Percentiles rank a stretch among this genome's conserved stretches.
phyloP scores from a whole-genome alignment of 2,888 invertebrate genomes.

The Diabrotica balteata region DNA sequence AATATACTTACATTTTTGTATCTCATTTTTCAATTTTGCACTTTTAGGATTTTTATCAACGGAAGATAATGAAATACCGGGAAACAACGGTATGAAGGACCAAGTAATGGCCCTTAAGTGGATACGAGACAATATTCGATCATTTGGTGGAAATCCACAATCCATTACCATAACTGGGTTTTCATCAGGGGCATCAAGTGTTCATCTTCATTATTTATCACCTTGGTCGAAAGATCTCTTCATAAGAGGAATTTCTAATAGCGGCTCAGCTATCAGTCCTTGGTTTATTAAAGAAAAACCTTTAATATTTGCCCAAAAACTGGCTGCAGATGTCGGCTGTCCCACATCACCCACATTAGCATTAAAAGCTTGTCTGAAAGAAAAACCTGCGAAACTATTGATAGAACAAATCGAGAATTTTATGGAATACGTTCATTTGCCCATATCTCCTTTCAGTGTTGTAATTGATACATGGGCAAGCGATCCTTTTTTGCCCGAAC shows the following conservation, averaged over 20 bases:
- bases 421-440: slow-evolving; percentile 32
- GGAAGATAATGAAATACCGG: slow-evolving; percentile 53
- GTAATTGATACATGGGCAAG: slow-evolving; percentile 55
- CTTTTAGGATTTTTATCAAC: slow-evolving; percentile 55
- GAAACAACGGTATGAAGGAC: slow-evolving; percentile 57
- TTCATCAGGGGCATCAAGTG: slow-evolving; percentile 55
- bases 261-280: slow-evolving; percentile 72
- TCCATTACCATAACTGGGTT: slow-evolving; percentile 54
- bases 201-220: slow-evolving; percentile 55
- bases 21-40: neutral
- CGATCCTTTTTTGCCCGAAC: slow-evolving; percentile 70
- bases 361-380: slow-evolving; percentile 66
- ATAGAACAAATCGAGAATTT: slow-evolving; percentile 58
- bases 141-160: slow-evolving; percentile 55
- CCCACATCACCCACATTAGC: slow-evolving; percentile 62
- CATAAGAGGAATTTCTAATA: slow-evolving; percentile 70
- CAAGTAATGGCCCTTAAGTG: slow-evolving; percentile 54
- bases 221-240: slow-evolving; percentile 63
- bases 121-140: slow-evolving; percentile 54
- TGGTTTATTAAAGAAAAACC: slow-evolving; percentile 66
- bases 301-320: slow-evolving; percentile 66
- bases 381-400: slow-evolving; percentile 67
- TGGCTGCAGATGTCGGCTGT: slow-evolving; percentile 71
- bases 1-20: too few relatives aligned
- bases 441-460: slow-evolving; percentile 49